Base-by-base conservation (phyloP, 2,113 vertebrate species). In the Mormoops blainvillei region DNA sequence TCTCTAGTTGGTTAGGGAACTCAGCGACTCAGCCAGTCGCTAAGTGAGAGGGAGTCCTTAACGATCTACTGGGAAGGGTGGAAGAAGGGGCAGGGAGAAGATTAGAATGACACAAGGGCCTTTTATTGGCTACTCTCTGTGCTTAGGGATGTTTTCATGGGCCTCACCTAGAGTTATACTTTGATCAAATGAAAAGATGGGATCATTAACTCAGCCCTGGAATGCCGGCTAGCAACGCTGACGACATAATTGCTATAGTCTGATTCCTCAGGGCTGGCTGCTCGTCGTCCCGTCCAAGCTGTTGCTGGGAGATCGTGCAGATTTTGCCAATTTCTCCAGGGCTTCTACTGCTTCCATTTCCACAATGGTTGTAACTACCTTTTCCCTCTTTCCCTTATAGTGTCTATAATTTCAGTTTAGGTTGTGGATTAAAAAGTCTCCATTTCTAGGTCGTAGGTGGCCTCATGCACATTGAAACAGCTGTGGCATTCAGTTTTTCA, bases 211-310 rank as follows among this genome's bases (percentile, higher is more conserved):
- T 76, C 28, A 22, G 71, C 56, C 54, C 65, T 86, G 92, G 96
- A 94, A 94, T 87, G 95, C 81, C 43, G 84, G 94, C 87, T n/a
- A 52, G 65, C 92, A 94, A 74, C 78, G 48, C 48, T 28, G 63
- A 68, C 36, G 61, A 90, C 26, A 22, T 22, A 63, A 56, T 38
- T 78, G 76, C 43, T 14, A 4, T 33, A 36, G 19, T 68, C 80
- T 67, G 41, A 68, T 94, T 89, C 80, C 48, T 88, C 41, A 7
- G 38, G 71, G 33, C n/a, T 91, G 78, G 50, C 58, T 86, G 33
- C 31, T 54, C 28, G 43, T 24, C 3, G 9, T 58, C 24, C 0
- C 9, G 16, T 45, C 41, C 13, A 5, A 8, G 15, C 20, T 90
- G 33, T 26, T 33, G 20, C 15, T 85, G n/a, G 65, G 38, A 70